Evolutionary conservation across 2,797 vertebrate species (phyloP), one percentile per base, ranked within the genome.

Genomic region (Eidolon dupreanum): DNA sequence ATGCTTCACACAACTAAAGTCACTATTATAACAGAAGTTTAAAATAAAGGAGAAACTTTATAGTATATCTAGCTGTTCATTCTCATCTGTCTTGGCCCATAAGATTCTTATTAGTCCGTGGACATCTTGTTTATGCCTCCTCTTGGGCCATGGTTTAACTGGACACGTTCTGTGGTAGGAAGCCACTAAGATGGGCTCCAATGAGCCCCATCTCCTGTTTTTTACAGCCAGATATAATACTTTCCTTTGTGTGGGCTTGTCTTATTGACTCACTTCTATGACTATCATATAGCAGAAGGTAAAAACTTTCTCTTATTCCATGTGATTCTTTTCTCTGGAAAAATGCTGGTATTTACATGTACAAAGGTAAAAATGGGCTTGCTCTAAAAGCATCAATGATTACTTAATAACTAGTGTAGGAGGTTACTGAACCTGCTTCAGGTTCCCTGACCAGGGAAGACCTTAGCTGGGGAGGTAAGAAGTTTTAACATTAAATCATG

Each of bases 151-250:
- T 2, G 9, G 0, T 33, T 81, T 53, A 51, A 24, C 17, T 66
- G n/a, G 22, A 26, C 31, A 57, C 0, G 1, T 73, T 87, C 24
- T 83, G 31, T 53, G n/a, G 2, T 24, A 57, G 17, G 16, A 5
- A 26, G 2, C 10, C 17, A 57, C 38, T 12, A 63, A 70, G 8
- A 55, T 19, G 19, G 11, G 1, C 3, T 13, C 4, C 20, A 10
- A 4, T 6, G 5, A 20, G 6, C 0, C 2, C 0, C 4, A 3
- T 0, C 3, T n/a, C 26, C 24, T 87, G 0, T 4, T 78, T 87
- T 59, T 66, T 19, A 46, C 12, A 6, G 2, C 26, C 36, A 28
- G 8, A 2, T 61, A 8, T 7, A 71, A 59, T 53, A 65, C 3
- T 7, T 59, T 53, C n/a, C 11, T 10, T 2, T 61, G 33, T 26